Base-by-base conservation (phyloP, 2,888 invertebrate species). In the Baccha elongata region DNA sequence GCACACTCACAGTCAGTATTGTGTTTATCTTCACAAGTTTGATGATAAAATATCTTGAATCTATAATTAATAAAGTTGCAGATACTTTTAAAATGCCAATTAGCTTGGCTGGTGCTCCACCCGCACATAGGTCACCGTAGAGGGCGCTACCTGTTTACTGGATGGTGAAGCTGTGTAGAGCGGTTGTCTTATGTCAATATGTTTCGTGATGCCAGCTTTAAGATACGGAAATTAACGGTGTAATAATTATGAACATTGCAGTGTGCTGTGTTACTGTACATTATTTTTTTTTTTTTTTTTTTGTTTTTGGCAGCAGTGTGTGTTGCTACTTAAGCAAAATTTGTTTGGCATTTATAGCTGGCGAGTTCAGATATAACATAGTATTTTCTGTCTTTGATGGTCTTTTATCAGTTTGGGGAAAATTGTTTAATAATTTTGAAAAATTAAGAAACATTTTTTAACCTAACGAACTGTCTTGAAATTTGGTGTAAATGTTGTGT, bases 41-140 rank as follows among this genome's bases (percentile, higher is more conserved):
- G 69, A 75, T 55, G 83, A 83, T 83, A 72, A 78, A 78, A 78
- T 83, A 53, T 78, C 62, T 62, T 72, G 68, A 68, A 78, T 83
- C 72, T 68, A 62, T 67, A 78, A 83, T 83, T 78, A 83, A 73
- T 78, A 50, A 62, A 67, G 26, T 46, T 32, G 46, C 10, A 37
- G 52, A 37, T 68, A 68, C 48, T 55, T 67, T 68, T 48, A 64
- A 83, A 83, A 72, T 83, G 72, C 83, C 83, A 83, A 83, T 83
- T 83, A 83, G 78, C 48, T 53, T 4, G 55, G 32, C 44, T 23
- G 19, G 55, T 62, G 48, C 83, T 83, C 83, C 83, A 78, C 83
- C 83, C 83, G 68, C 83, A 29, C 60, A 68, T 32, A 42, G 81
- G 65, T 81, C 71, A 52, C 19, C 2, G 7, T 17, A 62, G 83